Base-by-base conservation (phyloP, 2,888 invertebrate species). In the Zhuqinia jingwanae region DNA sequence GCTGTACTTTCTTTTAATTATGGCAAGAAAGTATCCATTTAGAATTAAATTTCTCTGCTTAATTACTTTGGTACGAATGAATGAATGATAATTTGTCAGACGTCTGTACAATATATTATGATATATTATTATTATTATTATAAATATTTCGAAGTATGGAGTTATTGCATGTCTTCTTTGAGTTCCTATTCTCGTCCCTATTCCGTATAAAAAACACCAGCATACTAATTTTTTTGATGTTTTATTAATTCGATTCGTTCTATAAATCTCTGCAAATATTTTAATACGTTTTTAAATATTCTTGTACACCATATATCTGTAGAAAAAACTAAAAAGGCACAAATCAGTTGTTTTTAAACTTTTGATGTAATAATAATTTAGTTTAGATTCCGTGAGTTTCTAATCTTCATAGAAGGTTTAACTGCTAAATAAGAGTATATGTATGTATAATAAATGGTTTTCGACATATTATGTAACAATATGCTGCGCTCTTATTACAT, bases 91-190 rank as follows among this genome's bases (percentile, higher is more conserved):
- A n/a, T n/a, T n/a, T n/a, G n/a, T n/a, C n/a, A n/a, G n/a, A n/a
- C n/a, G n/a, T n/a, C n/a, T n/a, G n/a, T n/a, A n/a, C n/a, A n/a
- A n/a, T n/a, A n/a, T n/a, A n/a, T n/a, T n/a, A n/a, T n/a, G n/a
- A n/a, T n/a, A n/a, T n/a, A n/a, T n/a, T n/a, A n/a, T n/a, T n/a
- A n/a, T n/a, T n/a, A n/a, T n/a, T n/a, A n/a, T n/a, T n/a, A n/a
- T n/a, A n/a, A n/a, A n/a, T 97, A 20, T 53, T 17, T n/a, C 13
- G 53, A 53, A 53, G 13, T 20, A 53, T 56, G 42, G n/a, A 75
- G 53, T 76, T 76, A 58, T 76, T 76, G 76, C 58, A 56, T 76
- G 76, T 58, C 58, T 76, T 76, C 76, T n/a, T 47, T 73, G 53
- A 73, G 58, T 42, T 58, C 36, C 13, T 42, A 15, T 36, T 58